A percentile compares a stretch with the other conserved stretches of the same genome.
Evolutionary conservation across 2,797 vertebrate genomes (phyloP).

Genomic region (Cirrhinus molitorella): DNA sequence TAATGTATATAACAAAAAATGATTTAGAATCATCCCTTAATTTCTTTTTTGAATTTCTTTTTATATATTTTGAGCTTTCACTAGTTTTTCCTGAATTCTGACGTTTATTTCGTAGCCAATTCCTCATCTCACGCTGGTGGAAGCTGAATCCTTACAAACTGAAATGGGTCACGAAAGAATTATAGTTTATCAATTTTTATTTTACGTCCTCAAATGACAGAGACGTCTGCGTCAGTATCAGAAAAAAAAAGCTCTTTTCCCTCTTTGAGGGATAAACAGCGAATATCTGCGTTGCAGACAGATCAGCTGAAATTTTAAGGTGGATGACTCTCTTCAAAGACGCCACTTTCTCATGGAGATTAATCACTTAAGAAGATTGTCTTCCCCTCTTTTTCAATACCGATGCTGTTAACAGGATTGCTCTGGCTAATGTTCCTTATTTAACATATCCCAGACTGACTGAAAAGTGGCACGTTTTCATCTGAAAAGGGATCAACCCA

Average conservation of each 20-base stretch:
- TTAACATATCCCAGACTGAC: conserved; percentile 70
- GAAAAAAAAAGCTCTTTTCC: background rate
- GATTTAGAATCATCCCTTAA: background rate
- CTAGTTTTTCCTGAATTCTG: background rate
- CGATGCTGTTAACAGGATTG: conserved; percentile 80
- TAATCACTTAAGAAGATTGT: conserved; percentile 81
- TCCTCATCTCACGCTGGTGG: background rate
- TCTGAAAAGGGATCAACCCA: conserved; percentile 70
- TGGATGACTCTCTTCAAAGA: conserved; percentile 67
- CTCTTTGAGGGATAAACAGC: conserved; percentile 35
- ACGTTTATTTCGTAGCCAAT: background rate
- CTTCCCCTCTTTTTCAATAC: conserved; percentile 44
- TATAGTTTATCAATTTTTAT: conserved; percentile 7
- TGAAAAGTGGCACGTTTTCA: conserved; percentile 76
- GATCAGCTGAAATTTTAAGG: conserved; percentile 63
- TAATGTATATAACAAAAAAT: background rate
- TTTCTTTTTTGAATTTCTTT: no score
- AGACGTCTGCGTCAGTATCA: conserved; percentile 7
- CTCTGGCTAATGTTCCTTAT: conserved; percentile 75
- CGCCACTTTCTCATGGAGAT: conserved; percentile 79
- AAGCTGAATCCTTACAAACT: background rate
- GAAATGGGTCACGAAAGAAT: conserved; percentile 46
- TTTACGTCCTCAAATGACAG: background rate
- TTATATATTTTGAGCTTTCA: background rate
- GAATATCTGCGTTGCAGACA: conserved; percentile 41